A percentile compares a stretch with the other conserved stretches of the same genome.
Conservation (phyloP, 2,888 invertebrate genomes). For the Leptinotarsa tumamoca region DNA sequence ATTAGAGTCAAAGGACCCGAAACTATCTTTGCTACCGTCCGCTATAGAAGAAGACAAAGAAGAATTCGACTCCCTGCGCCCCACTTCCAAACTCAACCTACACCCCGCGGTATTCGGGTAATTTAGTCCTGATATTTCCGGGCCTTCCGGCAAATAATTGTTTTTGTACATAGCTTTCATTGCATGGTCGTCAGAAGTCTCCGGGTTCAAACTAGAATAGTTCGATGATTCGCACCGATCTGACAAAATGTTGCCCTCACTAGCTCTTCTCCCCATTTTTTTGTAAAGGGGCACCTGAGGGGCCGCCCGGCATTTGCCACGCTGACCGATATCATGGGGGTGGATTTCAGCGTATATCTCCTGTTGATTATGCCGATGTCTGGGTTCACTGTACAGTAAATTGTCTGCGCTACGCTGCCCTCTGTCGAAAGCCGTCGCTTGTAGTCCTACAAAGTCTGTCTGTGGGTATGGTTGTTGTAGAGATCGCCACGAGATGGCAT, state of each 20-base stretch:
- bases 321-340: conserved; percentile 59
- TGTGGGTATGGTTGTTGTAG: conserved; percentile 60
- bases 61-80: conserved; percentile 71
- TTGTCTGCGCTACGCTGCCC: conserved; percentile 55
- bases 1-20: conserved; percentile 77
- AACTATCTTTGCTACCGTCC: conserved; percentile 76
- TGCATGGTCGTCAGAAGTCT: conserved; percentile 39
- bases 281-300: conserved; percentile 63
- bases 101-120: conserved; percentile 63
- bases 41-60: conserved; percentile 74
- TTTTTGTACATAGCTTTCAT: conserved; percentile 54
- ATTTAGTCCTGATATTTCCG: conserved; percentile 31
- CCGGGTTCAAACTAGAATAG: conserved; percentile 39
- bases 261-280: conserved; percentile 68
- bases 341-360: conserved; percentile 56
- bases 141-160: conserved; percentile 47
- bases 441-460: conserved; percentile 58
- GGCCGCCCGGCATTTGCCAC: conserved; percentile 63
- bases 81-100: conserved; percentile 67
- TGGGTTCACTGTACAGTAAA: conserved; percentile 29
- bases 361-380: conserved; percentile 40
- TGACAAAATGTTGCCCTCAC: conserved; percentile 67
- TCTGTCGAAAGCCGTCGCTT: conserved; percentile 49
- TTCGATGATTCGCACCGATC: conserved; percentile 41
- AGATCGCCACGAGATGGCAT: conserved; percentile 67